Evolutionary conservation across 2,113 vertebrate species (phyloP).

Genomic region (Coptodon bakossiorum): DNA sequence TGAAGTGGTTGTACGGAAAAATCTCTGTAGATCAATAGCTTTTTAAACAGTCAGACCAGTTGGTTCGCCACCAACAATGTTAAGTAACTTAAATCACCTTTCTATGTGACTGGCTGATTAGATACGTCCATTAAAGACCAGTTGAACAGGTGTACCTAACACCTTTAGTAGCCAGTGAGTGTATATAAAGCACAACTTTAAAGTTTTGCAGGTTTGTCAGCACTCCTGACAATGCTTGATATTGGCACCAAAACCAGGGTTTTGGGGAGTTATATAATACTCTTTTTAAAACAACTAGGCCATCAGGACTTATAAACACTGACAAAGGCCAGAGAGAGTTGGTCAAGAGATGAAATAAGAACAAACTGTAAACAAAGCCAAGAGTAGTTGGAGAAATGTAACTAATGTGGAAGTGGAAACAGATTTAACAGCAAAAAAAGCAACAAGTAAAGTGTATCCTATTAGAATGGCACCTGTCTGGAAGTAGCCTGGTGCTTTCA

Average conservation of each 20-base stretch:
- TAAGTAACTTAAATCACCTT: background rate
- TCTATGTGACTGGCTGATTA: background rate
- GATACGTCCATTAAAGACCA: background rate
- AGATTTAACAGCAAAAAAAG: background rate
- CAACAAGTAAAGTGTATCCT: background rate
- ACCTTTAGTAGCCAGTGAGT: background rate
- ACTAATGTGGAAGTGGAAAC: background rate
- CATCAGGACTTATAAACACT: background rate
- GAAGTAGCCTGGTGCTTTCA: slow-evolving; percentile 20
- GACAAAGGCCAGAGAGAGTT: background rate
- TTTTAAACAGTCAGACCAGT: background rate
- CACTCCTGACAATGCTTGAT: background rate
- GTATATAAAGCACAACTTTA: background rate
- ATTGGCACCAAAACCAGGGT: background rate
- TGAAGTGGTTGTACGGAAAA: background rate
- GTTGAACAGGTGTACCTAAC: background rate
- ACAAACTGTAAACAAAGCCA: background rate
- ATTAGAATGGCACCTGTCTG: slow-evolving; percentile 16
- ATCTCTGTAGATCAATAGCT: background rate
- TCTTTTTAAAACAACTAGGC: background rate
- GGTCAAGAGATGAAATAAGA: background rate
- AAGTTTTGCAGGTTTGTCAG: background rate
- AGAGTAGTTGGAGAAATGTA: background rate
- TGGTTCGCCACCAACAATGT: background rate
- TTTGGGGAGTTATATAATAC: background rate